Evolutionary conservation across 2,888 invertebrate species (phyloP).

Genomic region (Phengaris alcon): DNA sequence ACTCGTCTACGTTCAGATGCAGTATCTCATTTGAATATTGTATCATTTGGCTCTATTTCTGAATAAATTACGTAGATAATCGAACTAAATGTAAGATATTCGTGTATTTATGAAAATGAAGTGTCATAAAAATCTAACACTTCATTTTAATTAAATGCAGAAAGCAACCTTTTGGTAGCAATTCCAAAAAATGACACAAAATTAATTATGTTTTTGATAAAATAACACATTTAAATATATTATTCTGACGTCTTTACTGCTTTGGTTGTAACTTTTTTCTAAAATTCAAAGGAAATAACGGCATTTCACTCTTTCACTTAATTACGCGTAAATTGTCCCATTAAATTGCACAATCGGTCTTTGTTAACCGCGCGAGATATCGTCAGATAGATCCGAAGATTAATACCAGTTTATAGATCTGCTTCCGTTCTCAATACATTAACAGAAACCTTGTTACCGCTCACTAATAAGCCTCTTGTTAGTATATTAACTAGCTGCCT

Average conservation of each 20-base stretch:
- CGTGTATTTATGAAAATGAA: no score
- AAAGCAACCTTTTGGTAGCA: no score
- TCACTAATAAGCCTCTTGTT: constrained; percentile 40
- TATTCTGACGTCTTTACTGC: no score
- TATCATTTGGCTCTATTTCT: no score
- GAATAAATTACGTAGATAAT: no score
- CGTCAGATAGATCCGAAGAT: constrained; percentile 50
- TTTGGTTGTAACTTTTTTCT: not conserved
- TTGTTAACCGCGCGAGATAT: constrained; percentile 48
- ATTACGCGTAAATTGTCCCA: constrained; percentile 17
- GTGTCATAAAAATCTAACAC: no score
- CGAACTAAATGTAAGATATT: no score
- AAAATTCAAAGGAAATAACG: not conserved
- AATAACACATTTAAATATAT: no score
- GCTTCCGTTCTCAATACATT: constrained; percentile 42
- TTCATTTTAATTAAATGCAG: no score
- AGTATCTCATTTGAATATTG: not conserved
- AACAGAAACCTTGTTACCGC: constrained; percentile 36
- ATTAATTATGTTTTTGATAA: no score
- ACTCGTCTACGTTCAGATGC: not conserved
- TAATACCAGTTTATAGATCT: constrained; percentile 45
- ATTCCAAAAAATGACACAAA: no score
- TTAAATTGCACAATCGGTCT: constrained; percentile 34
- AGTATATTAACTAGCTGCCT: not conserved
- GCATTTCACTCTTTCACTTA: not conserved